Base-by-base conservation (phyloP, 1,140 invertebrate genomes). In the Battus philenor region DNA sequence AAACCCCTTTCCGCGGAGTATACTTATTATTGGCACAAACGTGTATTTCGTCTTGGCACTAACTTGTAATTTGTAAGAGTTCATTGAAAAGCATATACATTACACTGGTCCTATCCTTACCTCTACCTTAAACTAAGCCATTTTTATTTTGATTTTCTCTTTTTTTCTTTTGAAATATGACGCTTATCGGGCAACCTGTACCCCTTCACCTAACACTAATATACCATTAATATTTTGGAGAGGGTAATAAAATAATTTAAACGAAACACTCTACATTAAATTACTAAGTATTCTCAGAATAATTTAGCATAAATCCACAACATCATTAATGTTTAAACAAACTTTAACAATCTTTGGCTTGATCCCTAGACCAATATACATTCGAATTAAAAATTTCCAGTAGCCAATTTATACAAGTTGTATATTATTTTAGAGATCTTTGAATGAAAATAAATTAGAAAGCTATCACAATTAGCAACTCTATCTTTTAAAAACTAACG, bases 321-420 rank as follows among this genome's bases (percentile, higher is more conserved):
- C 83, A 82, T 85, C 68, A 75, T 74, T 80, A 84, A 83, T 84
- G 84, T 86, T 83, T 17, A 87, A 88, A 88, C 87, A 88, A 87
- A 88, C 87, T 87, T 86, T 81, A 89, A 88, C 87, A 88, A 89
- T 88, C 88, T 88, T 90, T 90, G 88, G 88, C 85, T 87, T 89
- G 88, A 87, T 89, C 88, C 88, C 88, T 85, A 77, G 73, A 86
- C 82, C 82, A 83, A 86, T 86, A 67, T 74, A 72, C 75, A 77
- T 69, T 79, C 68, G 72, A 82, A 71, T 73, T 72, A 30, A 67
- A 64, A 59, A 62, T 77, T 73, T 63, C 60, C 52, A 65, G 59
- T 59, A 68, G 72, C 71, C 70, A 72, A 72, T 73, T 11, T 68
- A 71, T 67, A 74, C 67, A 62, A 59, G 59, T 62, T 73, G 62